These are phyloP conservation scores for Aspidoscelis tigris DNA, from an alignment of 2,113 vertebrate genomes.

Conservation along the genomic window DNA sequence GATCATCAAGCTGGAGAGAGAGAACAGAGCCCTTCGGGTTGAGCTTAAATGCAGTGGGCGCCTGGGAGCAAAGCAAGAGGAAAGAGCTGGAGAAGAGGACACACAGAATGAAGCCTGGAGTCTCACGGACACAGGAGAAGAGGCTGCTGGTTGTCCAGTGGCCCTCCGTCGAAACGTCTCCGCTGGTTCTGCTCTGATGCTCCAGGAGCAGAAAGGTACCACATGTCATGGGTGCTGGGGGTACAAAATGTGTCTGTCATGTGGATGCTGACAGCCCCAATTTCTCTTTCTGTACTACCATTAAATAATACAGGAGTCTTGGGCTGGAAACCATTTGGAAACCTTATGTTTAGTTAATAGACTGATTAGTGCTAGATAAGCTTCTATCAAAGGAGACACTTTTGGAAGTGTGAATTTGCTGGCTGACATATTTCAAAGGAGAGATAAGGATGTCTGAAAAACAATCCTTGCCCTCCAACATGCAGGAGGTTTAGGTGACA, in stretches of 20 bases:
- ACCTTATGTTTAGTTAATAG: not conserved
- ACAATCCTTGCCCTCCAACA: too few species aligned
- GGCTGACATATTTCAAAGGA: too few species aligned
- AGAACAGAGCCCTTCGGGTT: constrained; percentile 83
- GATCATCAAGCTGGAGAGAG: constrained; percentile 85
- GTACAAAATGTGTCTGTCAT: not conserved
- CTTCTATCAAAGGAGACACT: too few species aligned
- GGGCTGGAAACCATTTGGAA: not conserved
- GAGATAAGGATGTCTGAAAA: too few species aligned
- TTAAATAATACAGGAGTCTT: not conserved
- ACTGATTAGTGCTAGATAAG: not conserved
- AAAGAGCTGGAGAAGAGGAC: not conserved
- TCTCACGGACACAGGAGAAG: rapidly evolving
- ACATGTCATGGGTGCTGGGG: rapidly evolving
- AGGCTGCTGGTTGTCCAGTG: not conserved
- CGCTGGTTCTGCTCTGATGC: constrained; percentile 53
- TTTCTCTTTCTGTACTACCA: not conserved
- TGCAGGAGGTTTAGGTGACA: too few species aligned
- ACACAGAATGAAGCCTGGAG: not conserved
- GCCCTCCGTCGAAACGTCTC: constrained; percentile 64
- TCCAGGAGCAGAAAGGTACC: constrained; percentile 79
- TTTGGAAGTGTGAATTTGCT: too few species aligned
- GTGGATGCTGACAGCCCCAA: not conserved
- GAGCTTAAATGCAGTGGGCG: constrained; percentile 61
- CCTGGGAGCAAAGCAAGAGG: not conserved